These are phyloP conservation scores for Brevimyrus niger DNA, from an alignment of 2,113 vertebrate species.

Conservation along the genomic window DNA sequence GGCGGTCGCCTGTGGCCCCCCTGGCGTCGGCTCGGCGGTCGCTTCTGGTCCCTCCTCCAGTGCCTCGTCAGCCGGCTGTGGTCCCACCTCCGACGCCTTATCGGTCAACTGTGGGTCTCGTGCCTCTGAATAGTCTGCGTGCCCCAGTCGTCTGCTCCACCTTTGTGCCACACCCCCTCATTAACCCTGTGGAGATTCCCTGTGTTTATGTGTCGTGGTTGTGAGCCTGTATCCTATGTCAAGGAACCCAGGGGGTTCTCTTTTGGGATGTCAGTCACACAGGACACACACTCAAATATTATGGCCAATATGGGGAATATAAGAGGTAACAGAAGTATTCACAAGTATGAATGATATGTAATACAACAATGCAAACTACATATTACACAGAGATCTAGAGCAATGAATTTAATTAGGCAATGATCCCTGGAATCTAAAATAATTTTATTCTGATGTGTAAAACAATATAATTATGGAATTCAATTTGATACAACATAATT, in stretches of 20 bases:
- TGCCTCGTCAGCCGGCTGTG: too few species aligned
- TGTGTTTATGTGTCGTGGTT: too few species aligned
- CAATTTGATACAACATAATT: neutral
- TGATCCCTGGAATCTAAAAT: neutral
- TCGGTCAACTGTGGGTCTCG: too few species aligned
- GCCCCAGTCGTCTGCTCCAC: too few species aligned
- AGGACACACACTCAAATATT: neutral
- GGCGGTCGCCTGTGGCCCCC: too few species aligned
- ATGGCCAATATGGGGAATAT: neutral
- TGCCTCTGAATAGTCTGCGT: too few species aligned
- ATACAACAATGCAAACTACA: neutral
- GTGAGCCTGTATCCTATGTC: neutral
- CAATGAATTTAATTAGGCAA: neutral
- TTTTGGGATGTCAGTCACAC: neutral
- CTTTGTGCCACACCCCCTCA: too few species aligned
- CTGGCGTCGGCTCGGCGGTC: too few species aligned
- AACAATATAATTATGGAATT: neutral
- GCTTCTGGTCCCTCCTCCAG: too few species aligned
- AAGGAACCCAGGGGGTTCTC: neutral
- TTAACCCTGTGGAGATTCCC: too few species aligned
- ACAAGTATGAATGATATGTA: neutral
- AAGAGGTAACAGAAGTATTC: neutral
- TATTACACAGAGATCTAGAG: neutral
- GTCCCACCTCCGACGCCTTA: too few species aligned
- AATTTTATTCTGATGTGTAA: neutral